Base-by-base conservation (phyloP, 2,888 invertebrate genomes). In the Polyploca ridens region DNA sequence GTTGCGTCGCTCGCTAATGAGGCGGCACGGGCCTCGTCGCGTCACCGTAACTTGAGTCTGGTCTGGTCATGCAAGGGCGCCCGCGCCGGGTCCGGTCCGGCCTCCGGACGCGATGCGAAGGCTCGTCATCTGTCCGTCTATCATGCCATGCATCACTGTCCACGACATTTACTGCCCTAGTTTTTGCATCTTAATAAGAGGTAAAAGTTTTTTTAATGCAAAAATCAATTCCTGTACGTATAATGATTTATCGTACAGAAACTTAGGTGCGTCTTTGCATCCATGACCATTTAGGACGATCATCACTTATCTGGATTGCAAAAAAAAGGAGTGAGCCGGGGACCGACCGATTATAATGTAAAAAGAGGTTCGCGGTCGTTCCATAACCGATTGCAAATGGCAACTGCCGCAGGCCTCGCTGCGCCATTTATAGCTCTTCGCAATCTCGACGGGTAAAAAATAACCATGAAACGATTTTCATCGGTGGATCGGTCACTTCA, bases 371-470 rank as follows among this genome's bases (percentile, higher is more conserved):
- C 88, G 90, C 87, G 87, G 85, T 85, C 92, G 91, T 91, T 90
- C 93, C 93, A 93, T 93, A 93, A 93, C 90, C 88, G 93, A 91
- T 93, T 92, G 93, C 92, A 94, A 94, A 94, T 93, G 91, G 91
- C 90, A 87, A 90, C 85, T 84, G 93, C 93, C 93, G 90, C 89
- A 83, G 91, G 91, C 87, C 76, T 77, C 82, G 77, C 81, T 82
- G 84, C 82, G 87, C 92, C 93, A 87, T 92, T 93, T 94, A 91
- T 90, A 91, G 93, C 88, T 78, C 83, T 85, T 88, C 78, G 88
- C 92, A 93, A 93, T 93, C 92, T 90, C 88, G 81, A 78, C 87
- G 78, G 84, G 84, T 87, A 92, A 93, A 94, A 93, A 94, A 91
- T 87, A 82, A 87, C 79, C 80, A 85, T 81, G 84, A 86, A 86